These are phyloP conservation scores for Epinephelus lanceolatus DNA, from an alignment of 2,113 vertebrate genomes.

Conservation along the genomic window DNA sequence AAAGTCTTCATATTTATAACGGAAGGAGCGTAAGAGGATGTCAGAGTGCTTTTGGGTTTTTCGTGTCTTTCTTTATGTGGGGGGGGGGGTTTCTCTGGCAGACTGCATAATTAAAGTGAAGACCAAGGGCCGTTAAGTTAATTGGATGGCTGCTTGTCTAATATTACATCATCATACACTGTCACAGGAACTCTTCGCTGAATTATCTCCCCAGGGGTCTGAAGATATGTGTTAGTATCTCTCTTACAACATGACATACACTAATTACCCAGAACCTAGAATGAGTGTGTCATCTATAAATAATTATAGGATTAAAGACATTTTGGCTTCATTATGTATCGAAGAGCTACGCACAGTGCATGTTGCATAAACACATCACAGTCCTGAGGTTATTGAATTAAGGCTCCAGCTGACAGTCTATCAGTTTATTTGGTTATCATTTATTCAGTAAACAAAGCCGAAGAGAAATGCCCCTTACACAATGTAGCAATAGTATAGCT, in stretches of 20 bases:
- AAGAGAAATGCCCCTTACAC: not conserved
- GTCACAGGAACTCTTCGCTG: slow-evolving; percentile 7
- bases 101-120: slow-evolving; percentile 30
- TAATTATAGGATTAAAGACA: slow-evolving; percentile 9
- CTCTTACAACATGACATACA: slow-evolving; percentile 18
- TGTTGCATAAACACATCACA: not conserved
- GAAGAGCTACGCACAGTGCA: not conserved
- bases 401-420: not conserved
- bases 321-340: slow-evolving; percentile 1
- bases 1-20: slow-evolving; percentile 26
- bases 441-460: not conserved
- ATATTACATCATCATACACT: slow-evolving; percentile 20
- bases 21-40: not conserved
- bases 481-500: not conserved
- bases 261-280: slow-evolving; percentile 19
- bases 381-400: not conserved
- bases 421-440: not conserved
- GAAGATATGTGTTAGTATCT: slow-evolving; percentile 12
- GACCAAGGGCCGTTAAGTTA: slow-evolving; percentile 27
- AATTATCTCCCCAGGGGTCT: slow-evolving; percentile 2
- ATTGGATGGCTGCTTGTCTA: slow-evolving; percentile 36
- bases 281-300: not conserved
- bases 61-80: not conserved
- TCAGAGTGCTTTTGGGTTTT: slow-evolving; percentile 26
- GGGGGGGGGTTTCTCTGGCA: not conserved